These are phyloP conservation scores for Ectemnius cavifrons DNA, from an alignment of 2,888 invertebrate genomes.

Conservation along the genomic window DNA sequence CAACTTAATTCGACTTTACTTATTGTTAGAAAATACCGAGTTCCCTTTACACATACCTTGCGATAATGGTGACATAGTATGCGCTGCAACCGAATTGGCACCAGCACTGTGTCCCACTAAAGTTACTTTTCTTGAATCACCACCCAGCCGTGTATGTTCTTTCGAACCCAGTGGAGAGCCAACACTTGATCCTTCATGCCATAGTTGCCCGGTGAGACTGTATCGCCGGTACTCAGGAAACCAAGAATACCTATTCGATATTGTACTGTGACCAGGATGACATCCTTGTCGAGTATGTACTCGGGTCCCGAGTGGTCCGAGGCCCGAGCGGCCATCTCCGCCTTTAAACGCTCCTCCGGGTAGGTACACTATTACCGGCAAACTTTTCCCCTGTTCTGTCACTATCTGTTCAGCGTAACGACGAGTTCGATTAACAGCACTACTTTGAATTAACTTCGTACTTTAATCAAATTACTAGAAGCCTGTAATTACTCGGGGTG, in stretches of 20 bases:
- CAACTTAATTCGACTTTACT: neutral
- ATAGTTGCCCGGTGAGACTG: slow-evolving; percentile 56
- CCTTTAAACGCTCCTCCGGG: slow-evolving; percentile 65
- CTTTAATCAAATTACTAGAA: neutral
- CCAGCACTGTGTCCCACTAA: slow-evolving; percentile 83
- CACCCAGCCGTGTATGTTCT: slow-evolving; percentile 54
- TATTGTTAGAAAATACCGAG: neutral
- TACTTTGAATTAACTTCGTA: neutral
- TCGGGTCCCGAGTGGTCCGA: slow-evolving; percentile 38
- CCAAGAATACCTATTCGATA: slow-evolving; percentile 53
- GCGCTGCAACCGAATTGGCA: slow-evolving; percentile 85
- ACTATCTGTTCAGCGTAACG: neutral
- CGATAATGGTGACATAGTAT: slow-evolving; percentile 68
- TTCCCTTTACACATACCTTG: slow-evolving; percentile 1
- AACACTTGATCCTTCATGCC: slow-evolving; percentile 60
- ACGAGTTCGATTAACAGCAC: too few relatives aligned
- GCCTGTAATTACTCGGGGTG: slow-evolving; percentile 18
- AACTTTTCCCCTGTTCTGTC: neutral
- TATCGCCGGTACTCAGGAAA: slow-evolving; percentile 58
- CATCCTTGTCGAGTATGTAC: slow-evolving; percentile 48
- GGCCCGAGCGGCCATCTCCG: slow-evolving; percentile 54
- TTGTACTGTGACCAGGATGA: slow-evolving; percentile 53
- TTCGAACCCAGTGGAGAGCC: slow-evolving; percentile 56
- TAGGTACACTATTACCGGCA: slow-evolving; percentile 70
- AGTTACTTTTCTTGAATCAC: slow-evolving; percentile 54